phyloP scores from a whole-genome alignment of 2,888 invertebrate genomes.

The Dolomedes plantarius region DNA sequence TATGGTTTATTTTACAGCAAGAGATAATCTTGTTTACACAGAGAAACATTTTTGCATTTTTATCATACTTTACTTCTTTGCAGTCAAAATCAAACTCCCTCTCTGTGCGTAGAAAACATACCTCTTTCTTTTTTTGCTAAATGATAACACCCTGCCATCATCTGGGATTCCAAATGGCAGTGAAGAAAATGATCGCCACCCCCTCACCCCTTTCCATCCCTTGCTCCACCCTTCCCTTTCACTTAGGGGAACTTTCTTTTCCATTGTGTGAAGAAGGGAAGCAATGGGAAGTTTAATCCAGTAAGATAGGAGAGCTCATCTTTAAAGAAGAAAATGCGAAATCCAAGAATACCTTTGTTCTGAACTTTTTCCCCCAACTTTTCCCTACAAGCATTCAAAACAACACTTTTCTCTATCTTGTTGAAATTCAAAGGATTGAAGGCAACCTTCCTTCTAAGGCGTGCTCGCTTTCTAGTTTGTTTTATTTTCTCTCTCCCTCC shows the following conservation, averaged over 20 bases:
- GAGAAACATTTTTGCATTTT: too few species aligned
- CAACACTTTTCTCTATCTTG: slow-evolving; percentile 65
- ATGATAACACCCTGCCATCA: neutral
- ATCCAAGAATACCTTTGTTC: slow-evolving; percentile 50
- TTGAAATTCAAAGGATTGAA: slow-evolving; percentile 65
- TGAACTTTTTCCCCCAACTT: neutral
- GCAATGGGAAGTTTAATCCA: slow-evolving; percentile 42
- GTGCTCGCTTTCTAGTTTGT: slow-evolving; percentile 40
- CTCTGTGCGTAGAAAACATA: neutral
- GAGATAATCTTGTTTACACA: too few species aligned
- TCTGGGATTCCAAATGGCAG: neutral
- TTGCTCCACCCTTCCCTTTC: neutral
- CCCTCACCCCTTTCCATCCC: neutral
- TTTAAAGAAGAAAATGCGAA: slow-evolving; percentile 28
- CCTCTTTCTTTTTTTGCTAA: neutral
- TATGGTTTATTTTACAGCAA: too few species aligned
- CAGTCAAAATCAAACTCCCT: too few species aligned
- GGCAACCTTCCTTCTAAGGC: slow-evolving; percentile 24
- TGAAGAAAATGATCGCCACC: neutral
- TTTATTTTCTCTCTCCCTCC: slow-evolving; percentile 14
- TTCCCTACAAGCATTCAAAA: slow-evolving; percentile 50
- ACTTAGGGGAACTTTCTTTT: neutral
- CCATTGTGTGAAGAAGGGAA: neutral
- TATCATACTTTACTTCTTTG: neutral
- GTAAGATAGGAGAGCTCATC: slow-evolving; percentile 21